Base-by-base conservation (phyloP, 1,140 invertebrate genomes). In the Drosophila micromelanica region DNA sequence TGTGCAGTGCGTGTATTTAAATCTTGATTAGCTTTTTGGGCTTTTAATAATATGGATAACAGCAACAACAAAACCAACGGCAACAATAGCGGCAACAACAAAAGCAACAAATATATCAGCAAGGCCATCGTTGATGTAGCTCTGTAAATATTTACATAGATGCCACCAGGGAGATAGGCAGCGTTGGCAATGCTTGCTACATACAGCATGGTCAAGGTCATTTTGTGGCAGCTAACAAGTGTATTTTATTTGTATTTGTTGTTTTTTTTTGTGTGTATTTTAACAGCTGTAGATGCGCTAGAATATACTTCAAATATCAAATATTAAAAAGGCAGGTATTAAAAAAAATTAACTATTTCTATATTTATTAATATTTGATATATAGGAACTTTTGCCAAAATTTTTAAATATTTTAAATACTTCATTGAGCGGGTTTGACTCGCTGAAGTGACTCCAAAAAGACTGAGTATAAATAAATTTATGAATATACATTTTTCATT, bases 61-160 rank as follows among this genome's bases (percentile, higher is more conserved):
- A 43, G 20, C 45, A 32, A 0, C 6, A 42, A 9, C 43, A 56
- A 56, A n/a, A n/a, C n/a, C 30, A 42, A 13, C 35, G 49, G 43
- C 45, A 56, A 64, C 38, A 45, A 30, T n/a, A n/a, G n/a, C n/a
- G n/a, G 1, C 6, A 42, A 9, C 43, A 56, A 56, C 30, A 42
- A 13, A 42, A 56, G 43, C 45, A 56, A 64, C 38, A 45, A 30
- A 12, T 37, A 17, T 60, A 67, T 67, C 54, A 12, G 17, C 61
- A 73, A 73, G 71, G 69, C 15, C 48, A 72, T 52, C 69, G 46
- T 13, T 60, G 62, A 45, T 32, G 23, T 64, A 57, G 54, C 69
- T 57, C 5, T 60, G 62, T 73, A 73, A 73, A 73, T 54, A 73
- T 73, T 73, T 67, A 67, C 70, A 73, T 67, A 67, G 63, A 67